A percentile compares a stretch with the other conserved stretches of the same genome.
These are phyloP conservation scores for Heliconius ismenius DNA, from an alignment of 2,888 invertebrate genomes.

Conservation along the genomic window DNA sequence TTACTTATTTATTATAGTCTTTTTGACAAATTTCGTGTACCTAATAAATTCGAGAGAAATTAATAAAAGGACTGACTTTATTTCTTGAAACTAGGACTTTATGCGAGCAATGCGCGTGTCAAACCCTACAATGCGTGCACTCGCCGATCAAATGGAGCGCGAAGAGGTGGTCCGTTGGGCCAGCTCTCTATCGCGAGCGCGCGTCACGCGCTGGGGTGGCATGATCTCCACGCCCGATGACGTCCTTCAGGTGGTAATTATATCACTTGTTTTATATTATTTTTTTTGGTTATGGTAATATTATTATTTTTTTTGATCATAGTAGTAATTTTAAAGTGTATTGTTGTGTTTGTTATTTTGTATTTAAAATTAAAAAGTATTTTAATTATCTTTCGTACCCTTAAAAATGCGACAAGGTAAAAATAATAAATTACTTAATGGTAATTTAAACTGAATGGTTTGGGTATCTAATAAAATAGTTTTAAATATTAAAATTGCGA, in stretches of 20 bases:
- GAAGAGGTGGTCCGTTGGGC: conserved; percentile 96
- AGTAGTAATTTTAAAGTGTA: neutral
- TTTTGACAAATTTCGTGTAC: no score
- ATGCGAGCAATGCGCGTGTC: conserved; percentile 96
- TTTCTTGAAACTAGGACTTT: conserved; percentile 84
- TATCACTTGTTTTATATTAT: neutral
- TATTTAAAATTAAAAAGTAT: neutral
- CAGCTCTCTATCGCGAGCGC: conserved; percentile 88
- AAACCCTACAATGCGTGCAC: conserved; percentile 94
- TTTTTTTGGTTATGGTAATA: neutral
- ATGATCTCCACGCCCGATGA: conserved; percentile 99
- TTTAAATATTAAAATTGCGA: neutral
- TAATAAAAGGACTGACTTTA: neutral
- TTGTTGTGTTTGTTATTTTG: neutral
- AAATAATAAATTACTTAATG: no score
- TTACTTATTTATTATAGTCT: no score
- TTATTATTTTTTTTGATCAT: neutral
- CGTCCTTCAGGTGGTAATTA: conserved; percentile 87
- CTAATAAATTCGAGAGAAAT: no score
- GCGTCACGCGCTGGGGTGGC: conserved; percentile 98
- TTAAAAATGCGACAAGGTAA: no score
- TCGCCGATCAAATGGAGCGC: conserved; percentile 96
- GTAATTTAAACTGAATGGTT: no score
- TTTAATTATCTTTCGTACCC: neutral
- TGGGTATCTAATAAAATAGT: neutral